A percentile compares a stretch with the other conserved stretches of the same genome.
Conservation (phyloP, 2,113 vertebrate genomes). For the Boleophthalmus pectinirostris region DNA sequence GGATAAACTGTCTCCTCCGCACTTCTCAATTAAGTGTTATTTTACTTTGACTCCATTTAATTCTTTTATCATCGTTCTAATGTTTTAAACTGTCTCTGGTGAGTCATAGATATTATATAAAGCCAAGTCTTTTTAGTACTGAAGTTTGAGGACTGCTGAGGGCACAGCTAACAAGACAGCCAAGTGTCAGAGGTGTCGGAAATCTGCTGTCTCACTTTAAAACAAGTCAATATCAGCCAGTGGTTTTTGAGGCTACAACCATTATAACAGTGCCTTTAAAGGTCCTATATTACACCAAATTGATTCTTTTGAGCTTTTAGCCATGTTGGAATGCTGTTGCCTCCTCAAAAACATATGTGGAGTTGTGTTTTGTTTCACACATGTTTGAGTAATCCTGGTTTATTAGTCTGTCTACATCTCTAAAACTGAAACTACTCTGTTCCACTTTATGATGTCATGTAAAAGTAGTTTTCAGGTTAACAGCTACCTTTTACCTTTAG, state of each 20-base stretch:
- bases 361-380: too few relatives aligned
- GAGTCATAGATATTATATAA: conserved; percentile 1
- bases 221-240: neutral
- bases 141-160: neutral
- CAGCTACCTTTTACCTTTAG: too few relatives aligned
- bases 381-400: too few relatives aligned
- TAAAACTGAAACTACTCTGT: too few relatives aligned
- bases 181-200: conserved; percentile 1
- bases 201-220: neutral
- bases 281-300: too few relatives aligned
- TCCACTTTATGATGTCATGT: too few relatives aligned
- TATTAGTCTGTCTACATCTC: too few relatives aligned
- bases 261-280: too few relatives aligned
- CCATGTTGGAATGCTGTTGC: too few relatives aligned
- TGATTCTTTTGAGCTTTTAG: too few relatives aligned
- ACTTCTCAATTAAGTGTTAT: neutral
- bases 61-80: neutral
- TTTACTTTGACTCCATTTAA: neutral
- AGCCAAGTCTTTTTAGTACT: neutral
- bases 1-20: neutral
- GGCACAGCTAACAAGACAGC: neutral
- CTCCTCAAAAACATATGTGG: too few relatives aligned
- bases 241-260: neutral
- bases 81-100: neutral
- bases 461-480: too few relatives aligned